Evolutionary conservation across 2,888 invertebrate genomes (phyloP).

Genomic region (Cataglyphis altisquamis): DNA sequence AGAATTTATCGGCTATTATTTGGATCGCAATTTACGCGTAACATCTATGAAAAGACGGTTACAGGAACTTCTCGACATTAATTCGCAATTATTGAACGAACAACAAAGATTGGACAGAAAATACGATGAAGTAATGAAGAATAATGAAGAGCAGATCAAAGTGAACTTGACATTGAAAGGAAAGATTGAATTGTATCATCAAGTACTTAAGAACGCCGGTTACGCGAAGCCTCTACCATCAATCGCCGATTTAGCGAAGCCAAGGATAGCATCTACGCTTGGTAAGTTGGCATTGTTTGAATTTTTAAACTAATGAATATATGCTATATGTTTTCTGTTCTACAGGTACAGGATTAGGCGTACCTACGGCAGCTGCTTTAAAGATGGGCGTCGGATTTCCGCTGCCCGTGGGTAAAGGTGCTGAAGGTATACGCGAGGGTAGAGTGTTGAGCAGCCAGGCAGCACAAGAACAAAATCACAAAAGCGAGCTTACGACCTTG

Average conservation of each 20-base stretch:
- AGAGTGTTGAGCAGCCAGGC: constrained; percentile 87
- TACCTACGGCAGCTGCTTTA: constrained; percentile 93
- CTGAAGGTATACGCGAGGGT: constrained; percentile 91
- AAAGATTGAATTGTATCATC: constrained; percentile 85
- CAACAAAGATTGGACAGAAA: constrained; percentile 92
- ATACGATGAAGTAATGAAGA: constrained; percentile 92
- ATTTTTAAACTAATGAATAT: constrained; percentile 12
- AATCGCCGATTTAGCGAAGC: constrained; percentile 79
- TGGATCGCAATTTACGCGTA: constrained; percentile 95
- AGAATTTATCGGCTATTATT: constrained; percentile 97
- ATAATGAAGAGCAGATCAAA: constrained; percentile 89
- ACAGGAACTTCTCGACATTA: constrained; percentile 91
- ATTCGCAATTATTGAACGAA: constrained; percentile 91
- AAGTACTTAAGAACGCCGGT: constrained; percentile 80
- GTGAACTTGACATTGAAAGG: constrained; percentile 89
- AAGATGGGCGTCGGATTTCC: constrained; percentile 96
- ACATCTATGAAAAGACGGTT: constrained; percentile 92
- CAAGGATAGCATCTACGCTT: constrained; percentile 80
- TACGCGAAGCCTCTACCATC: constrained; percentile 82
- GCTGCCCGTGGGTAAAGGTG: constrained; percentile 90
- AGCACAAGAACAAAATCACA: constrained; percentile 84
- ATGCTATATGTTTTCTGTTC: constrained; percentile 19
- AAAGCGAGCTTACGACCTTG: constrained; percentile 85
- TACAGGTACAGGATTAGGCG: constrained; percentile 87
- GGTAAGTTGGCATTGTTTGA: constrained; percentile 72